phyloP scores from a whole-genome alignment of 2,797 vertebrate species.

The Pempheris klunzingeri region DNA sequence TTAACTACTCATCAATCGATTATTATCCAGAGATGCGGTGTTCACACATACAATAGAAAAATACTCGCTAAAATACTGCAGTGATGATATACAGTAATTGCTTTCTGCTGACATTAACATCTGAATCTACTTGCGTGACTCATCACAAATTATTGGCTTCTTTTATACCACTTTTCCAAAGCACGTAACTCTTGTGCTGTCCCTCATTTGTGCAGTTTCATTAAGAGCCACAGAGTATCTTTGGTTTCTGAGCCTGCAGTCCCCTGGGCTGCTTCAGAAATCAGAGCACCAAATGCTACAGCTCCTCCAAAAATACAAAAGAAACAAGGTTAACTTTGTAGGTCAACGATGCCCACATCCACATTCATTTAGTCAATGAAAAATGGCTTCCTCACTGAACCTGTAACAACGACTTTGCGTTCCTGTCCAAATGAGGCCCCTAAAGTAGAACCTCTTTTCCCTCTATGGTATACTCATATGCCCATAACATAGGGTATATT shows the following conservation, averaged over 20 bases:
- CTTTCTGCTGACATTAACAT: conserved; percentile 20
- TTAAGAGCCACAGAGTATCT: conserved; percentile 37
- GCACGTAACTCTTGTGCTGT: conserved; percentile 9
- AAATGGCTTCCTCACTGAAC: conserved; percentile 5
- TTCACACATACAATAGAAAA: not conserved
- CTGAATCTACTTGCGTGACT: conserved; percentile 18
- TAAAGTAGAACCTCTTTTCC: conserved; percentile 7
- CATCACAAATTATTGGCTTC: conserved; percentile 18
- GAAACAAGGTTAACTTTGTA: conserved; percentile 71
- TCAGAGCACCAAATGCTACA: conserved; percentile 52
- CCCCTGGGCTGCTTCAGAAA: conserved; percentile 55
- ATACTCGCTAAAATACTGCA: not conserved
- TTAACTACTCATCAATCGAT: not conserved
- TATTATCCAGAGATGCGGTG: not conserved
- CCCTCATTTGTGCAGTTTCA: conserved; percentile 50
- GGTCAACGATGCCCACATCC: conserved; percentile 47
- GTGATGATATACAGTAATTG: conserved; percentile 3
- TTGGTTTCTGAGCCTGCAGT: conserved; percentile 34
- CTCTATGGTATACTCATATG: conserved; percentile 11
- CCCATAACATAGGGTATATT: not conserved
- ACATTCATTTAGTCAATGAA: conserved; percentile 34
- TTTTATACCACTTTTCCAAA: not conserved
- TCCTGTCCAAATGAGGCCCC: conserved; percentile 36
- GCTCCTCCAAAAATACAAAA: conserved; percentile 60
- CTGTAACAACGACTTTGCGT: conserved; percentile 6